Evolutionary conservation across 2,113 vertebrate species (phyloP), one percentile per base, ranked within the genome.

Genomic region (Excalfactoria chinensis): DNA sequence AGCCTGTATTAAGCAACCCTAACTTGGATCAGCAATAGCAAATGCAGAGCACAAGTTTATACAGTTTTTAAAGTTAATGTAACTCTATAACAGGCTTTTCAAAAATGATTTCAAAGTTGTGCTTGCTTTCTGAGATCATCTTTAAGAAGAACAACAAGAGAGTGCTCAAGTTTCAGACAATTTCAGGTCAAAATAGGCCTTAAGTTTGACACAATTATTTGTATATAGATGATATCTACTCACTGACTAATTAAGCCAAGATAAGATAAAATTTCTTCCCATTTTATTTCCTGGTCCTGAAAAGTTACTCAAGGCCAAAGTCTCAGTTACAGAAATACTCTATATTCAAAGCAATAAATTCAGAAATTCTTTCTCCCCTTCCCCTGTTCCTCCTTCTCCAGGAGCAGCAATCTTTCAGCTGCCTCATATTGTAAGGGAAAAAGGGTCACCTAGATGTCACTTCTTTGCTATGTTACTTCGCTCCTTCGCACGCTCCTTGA

Each of bases 381-480:
- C 56, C 73, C 62, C 40, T 72, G 4, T 56, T 58, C 32, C 37
- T 88, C n/a, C 43, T 40, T 49, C 43, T 62, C 32, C 63, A 80
- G 66, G 37, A 94, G 73, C 56, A 58, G 19, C 63, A 63, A 82
- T 16, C 55, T 86, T 66, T 76, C 90, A 98, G 98, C 97, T 98
- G 97, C 97, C 97, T 97, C 95, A 92, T 93, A 88, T 1, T 93
- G 96, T 72, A 66, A 96, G 93, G 97, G 97, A 97, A 97, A 96
- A 92, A 78, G 97, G 98, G 98, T 98, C 98, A 97, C 80, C 88
- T 62, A 58, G 82, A 93, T 98, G 98, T 98, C 97, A 96, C 96
- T 84, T 87, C 90, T 92, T 83, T 72, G 55, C 93, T 82, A 69
- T 79, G 89, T 17, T 92, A 77, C 93, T 94, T 86, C 62, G 91